phyloP scores from a whole-genome alignment of 1,140 invertebrate genomes.

The Semibalanus balanoides region DNA sequence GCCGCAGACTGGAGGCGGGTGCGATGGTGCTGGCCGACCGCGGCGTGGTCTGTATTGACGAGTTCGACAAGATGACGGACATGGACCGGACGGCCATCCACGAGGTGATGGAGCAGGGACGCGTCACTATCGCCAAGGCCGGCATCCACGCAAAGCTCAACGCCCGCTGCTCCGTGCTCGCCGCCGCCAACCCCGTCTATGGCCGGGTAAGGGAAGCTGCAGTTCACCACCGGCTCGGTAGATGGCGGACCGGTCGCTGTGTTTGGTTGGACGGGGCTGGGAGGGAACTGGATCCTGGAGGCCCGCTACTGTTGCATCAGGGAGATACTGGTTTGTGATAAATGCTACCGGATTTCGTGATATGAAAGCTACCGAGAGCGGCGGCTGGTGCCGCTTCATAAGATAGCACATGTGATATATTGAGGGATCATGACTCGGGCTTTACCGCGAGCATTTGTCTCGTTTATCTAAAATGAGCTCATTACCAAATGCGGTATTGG shows the following conservation, averaged over 20 bases:
- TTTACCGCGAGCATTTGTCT: no score
- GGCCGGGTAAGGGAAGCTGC: constrained; percentile 43
- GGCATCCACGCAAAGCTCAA: constrained; percentile 97
- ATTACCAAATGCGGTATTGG: no score
- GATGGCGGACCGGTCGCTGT: background rate
- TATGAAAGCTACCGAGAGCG: no score
- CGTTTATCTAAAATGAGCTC: no score
- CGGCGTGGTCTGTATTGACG: constrained; percentile 97
- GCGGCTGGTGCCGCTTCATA: no score
- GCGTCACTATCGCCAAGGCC: constrained; percentile 96
- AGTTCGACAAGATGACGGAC: constrained; percentile 99
- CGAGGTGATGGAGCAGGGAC: constrained; percentile 46
- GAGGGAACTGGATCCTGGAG: no score
- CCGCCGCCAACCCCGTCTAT: constrained; percentile 99
- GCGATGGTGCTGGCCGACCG: constrained; percentile 99
- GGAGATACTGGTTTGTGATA: no score
- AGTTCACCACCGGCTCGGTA: background rate
- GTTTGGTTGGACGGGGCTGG: no score
- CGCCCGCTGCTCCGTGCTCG: constrained; percentile 92
- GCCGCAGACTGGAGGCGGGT: constrained; percentile 75
- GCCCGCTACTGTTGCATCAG: no score
- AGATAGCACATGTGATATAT: no score
- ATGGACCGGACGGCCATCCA: constrained; percentile 98
- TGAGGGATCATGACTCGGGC: no score
- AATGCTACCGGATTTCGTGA: no score